phyloP scores from a whole-genome alignment of 2,888 invertebrate genomes.

The Willowsia nigromaculata region DNA sequence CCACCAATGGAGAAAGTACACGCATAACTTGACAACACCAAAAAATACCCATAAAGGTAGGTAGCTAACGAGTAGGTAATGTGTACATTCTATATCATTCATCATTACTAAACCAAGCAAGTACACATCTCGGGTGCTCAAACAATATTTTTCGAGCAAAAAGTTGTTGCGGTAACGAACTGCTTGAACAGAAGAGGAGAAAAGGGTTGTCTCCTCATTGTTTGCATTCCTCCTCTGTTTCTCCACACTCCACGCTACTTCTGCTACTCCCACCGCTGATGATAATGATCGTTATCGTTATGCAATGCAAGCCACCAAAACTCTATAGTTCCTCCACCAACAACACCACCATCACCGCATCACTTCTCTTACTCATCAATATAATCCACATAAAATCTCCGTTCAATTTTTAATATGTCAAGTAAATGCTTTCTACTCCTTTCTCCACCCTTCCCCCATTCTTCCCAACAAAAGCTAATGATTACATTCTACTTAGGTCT shows the following conservation, averaged over 20 bases:
- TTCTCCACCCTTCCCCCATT: background rate
- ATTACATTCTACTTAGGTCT: slow-evolving; percentile 56
- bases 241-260: background rate
- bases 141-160: slow-evolving; percentile 34
- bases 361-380: slow-evolving; percentile 55
- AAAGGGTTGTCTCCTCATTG: slow-evolving; percentile 37
- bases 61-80: background rate
- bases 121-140: slow-evolving; percentile 18
- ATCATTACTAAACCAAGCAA: slow-evolving; percentile 1
- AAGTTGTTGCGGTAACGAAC: slow-evolving; percentile 65
- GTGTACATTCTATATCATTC: slow-evolving; percentile 14
- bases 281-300: slow-evolving; percentile 58
- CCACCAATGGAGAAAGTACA: background rate
- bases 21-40: background rate
- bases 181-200: slow-evolving; percentile 7
- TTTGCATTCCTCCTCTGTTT: slow-evolving; percentile 47
- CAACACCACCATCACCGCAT: background rate
- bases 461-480: slow-evolving; percentile 55
- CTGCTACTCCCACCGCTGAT: background rate
- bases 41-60: background rate
- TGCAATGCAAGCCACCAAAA: slow-evolving; percentile 49
- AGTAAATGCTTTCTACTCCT: slow-evolving; percentile 26
- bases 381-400: slow-evolving; percentile 57
- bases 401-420: slow-evolving; percentile 66
- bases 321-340: background rate